Percentiles rank a stretch among this genome's conserved stretches.
phyloP scores from a whole-genome alignment of 2,113 vertebrate species.

The Hydrochoerus hydrochaeris region DNA sequence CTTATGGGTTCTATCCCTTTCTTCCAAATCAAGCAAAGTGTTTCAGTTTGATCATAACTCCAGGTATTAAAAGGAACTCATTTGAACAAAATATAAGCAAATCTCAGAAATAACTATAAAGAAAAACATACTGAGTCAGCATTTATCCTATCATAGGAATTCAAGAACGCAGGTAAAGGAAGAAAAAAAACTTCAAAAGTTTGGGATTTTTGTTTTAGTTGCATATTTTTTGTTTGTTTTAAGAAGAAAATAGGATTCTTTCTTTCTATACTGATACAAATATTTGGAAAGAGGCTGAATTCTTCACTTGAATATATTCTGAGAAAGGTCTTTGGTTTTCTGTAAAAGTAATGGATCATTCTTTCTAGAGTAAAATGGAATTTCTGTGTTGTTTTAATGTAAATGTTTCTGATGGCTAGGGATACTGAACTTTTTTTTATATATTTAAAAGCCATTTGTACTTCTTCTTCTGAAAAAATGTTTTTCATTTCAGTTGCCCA shows the following conservation, averaged over 20 bases:
- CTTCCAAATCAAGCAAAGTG: not conserved
- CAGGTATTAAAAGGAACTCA: not conserved
- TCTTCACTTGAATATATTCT: not conserved
- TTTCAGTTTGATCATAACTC: conserved; percentile 4
- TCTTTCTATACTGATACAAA: not conserved
- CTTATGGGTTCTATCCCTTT: not conserved
- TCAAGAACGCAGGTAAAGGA: not conserved
- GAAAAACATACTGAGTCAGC: not conserved
- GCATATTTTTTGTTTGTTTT: not conserved
- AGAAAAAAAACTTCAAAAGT: not conserved
- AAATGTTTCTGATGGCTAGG: not conserved
- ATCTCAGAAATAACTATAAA: not conserved
- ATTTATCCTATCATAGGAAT: not conserved
- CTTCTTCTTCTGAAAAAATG: not conserved
- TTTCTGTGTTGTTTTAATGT: not conserved
- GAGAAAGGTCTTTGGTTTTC: not conserved
- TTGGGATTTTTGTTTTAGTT: not conserved
- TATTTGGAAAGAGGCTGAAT: not conserved
- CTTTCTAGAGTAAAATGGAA: not conserved
- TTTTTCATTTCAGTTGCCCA: not conserved
- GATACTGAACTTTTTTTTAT: not conserved
- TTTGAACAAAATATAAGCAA: conserved; percentile 12
- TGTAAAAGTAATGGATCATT: not conserved
- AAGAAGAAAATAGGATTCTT: fast-evolving
- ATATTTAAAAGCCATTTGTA: not conserved